These are phyloP conservation scores for Coreoperca whiteheadi DNA, from an alignment of 2,113 vertebrate genomes.

Conservation along the genomic window DNA sequence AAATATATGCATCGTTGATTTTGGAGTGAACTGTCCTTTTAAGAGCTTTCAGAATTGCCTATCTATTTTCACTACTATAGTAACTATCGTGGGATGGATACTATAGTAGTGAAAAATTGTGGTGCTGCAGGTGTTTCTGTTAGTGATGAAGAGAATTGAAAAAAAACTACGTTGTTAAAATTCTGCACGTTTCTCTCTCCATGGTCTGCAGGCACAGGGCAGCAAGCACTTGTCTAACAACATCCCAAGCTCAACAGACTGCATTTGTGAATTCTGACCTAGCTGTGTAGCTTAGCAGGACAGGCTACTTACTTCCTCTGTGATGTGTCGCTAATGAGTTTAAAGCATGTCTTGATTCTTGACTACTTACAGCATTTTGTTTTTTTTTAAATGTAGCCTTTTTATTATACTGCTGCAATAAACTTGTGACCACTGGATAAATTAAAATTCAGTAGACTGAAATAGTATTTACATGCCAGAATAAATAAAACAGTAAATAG, in stretches of 20 bases:
- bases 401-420: neutral
- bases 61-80: too few relatives aligned
- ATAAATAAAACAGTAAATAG: neutral
- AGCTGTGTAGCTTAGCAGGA: constrained; percentile 1
- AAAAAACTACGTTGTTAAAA: too few relatives aligned
- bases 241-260: neutral
- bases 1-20: too few relatives aligned
- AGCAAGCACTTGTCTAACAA: neutral
- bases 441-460: neutral
- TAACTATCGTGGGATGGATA: neutral
- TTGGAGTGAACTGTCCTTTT: too few relatives aligned
- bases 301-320: constrained; percentile 6
- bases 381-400: neutral
- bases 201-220: neutral
- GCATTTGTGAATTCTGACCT: neutral
- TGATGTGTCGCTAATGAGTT: constrained; percentile 20
- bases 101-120: neutral
- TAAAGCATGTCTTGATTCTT: constrained; percentile 9
- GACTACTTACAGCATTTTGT: neutral
- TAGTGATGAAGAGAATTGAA: neutral
- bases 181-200: neutral
- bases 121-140: neutral
- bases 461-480: neutral
- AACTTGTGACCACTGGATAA: neutral
- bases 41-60: neutral